Percentiles rank a stretch among this genome's conserved stretches.
These are phyloP conservation scores for Gadopsis bispinosus DNA, from an alignment of 2,797 vertebrate species.

Conservation along the genomic window DNA sequence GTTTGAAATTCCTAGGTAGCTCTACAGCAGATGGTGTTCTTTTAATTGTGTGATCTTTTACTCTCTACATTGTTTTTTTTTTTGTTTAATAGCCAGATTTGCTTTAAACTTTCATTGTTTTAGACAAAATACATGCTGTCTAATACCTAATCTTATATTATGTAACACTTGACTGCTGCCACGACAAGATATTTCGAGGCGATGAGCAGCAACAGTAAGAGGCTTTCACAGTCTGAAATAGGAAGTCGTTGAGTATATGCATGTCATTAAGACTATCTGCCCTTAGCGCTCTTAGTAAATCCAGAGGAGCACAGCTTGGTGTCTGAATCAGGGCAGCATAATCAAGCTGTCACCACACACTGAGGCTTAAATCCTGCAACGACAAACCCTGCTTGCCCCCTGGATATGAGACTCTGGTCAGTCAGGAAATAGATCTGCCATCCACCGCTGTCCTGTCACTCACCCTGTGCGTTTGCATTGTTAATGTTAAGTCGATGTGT, in stretches of 20 bases:
- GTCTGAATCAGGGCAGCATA: slow-evolving; percentile 59
- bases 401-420: slow-evolving; percentile 54
- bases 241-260: slow-evolving; percentile 46
- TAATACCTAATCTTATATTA: slow-evolving; percentile 16
- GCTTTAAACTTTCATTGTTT: background rate
- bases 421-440: slow-evolving; percentile 46
- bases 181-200: slow-evolving; percentile 23
- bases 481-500: slow-evolving; percentile 49
- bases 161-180: slow-evolving; percentile 14
- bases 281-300: slow-evolving; percentile 60
- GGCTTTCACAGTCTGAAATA: slow-evolving; percentile 55
- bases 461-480: slow-evolving; percentile 58
- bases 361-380: slow-evolving; percentile 67
- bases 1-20: background rate
- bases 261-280: slow-evolving; percentile 67
- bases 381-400: slow-evolving; percentile 61
- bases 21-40: slow-evolving; percentile 20
- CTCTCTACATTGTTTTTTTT: background rate
- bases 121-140: background rate
- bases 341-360: slow-evolving; percentile 74
- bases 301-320: slow-evolving; percentile 63
- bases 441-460: slow-evolving; percentile 63
- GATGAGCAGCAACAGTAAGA: slow-evolving; percentile 59
- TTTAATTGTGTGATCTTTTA: slow-evolving; percentile 1
- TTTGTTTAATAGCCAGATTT: background rate